These are phyloP conservation scores for Luehdorfia chinensis DNA, from an alignment of 1,140 invertebrate species.

Conservation along the genomic window DNA sequence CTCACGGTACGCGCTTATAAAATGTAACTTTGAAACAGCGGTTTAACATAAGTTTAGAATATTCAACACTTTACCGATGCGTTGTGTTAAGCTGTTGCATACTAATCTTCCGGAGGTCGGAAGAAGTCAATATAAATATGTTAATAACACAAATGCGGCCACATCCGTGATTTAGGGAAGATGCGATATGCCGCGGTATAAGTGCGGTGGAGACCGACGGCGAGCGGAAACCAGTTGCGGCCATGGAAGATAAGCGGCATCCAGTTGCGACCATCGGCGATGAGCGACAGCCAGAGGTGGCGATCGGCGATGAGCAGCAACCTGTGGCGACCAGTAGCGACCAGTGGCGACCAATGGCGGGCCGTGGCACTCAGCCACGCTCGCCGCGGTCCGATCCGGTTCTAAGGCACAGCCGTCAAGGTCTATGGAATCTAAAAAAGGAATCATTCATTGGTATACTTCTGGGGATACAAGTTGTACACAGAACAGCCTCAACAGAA, in stretches of 20 bases:
- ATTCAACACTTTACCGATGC: slow-evolving; percentile 57
- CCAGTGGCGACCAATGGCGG: slow-evolving; percentile 1
- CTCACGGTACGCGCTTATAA: slow-evolving; percentile 39
- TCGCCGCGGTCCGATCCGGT: slow-evolving; percentile 23
- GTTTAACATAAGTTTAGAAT: slow-evolving; percentile 50
- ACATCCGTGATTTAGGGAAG: neutral
- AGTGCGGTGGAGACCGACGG: too few relatives aligned
- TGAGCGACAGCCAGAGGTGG: too few relatives aligned
- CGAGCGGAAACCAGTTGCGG: slow-evolving; percentile 3
- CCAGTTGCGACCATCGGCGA: neutral
- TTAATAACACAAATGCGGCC: slow-evolving; percentile 47
- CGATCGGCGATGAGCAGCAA: too few relatives aligned
- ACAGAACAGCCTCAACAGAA: neutral
- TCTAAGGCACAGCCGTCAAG: slow-evolving; percentile 71
- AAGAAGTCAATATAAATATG: slow-evolving; percentile 52
- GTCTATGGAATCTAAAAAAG: slow-evolving; percentile 68
- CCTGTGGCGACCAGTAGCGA: slow-evolving; percentile 1
- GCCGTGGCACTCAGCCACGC: slow-evolving; percentile 23
- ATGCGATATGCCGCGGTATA: neutral
- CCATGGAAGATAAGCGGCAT: slow-evolving; percentile 10
- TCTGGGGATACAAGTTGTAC: neutral
- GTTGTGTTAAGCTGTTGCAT: slow-evolving; percentile 42
- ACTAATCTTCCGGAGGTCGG: slow-evolving; percentile 39
- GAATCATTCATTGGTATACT: slow-evolving; percentile 6
- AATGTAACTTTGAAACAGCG: slow-evolving; percentile 38